These are phyloP conservation scores for Agonopterix alstromeriana DNA, from an alignment of 2,888 invertebrate species.

Conservation along the genomic window DNA sequence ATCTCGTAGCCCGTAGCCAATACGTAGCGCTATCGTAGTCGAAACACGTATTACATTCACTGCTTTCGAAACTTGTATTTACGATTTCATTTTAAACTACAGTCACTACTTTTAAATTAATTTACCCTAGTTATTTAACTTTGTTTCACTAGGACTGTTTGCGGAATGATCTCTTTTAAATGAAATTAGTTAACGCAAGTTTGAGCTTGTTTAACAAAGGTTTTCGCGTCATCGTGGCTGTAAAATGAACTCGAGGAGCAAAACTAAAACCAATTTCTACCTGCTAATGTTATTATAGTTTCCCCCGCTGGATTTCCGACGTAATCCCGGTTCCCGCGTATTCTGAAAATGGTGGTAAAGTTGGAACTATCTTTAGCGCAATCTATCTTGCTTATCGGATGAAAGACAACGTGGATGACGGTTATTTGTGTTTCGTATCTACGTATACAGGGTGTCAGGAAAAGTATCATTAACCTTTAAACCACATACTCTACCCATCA, in stretches of 20 bases:
- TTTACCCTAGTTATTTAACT: neutral
- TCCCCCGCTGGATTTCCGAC: too few species aligned
- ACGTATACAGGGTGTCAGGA: too few species aligned
- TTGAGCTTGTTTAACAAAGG: too few species aligned
- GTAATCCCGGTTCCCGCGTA: too few species aligned
- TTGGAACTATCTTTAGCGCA: slow-evolving; percentile 1
- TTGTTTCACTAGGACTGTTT: slow-evolving; percentile 1
- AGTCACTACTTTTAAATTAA: slow-evolving; percentile 1
- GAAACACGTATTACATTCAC: slow-evolving; percentile 16
- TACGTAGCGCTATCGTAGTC: slow-evolving; percentile 10
- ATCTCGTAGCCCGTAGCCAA: slow-evolving; percentile 5
- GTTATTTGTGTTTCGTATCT: neutral
- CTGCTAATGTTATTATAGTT: too few species aligned
- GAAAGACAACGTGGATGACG: slow-evolving; percentile 2
- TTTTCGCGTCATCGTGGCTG: too few species aligned
- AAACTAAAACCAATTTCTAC: too few species aligned
- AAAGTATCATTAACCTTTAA: too few species aligned
- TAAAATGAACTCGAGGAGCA: too few species aligned
- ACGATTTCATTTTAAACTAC: slow-evolving; percentile 3
- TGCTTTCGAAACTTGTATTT: slow-evolving; percentile 12
- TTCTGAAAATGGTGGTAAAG: too few species aligned
- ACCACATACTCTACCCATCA: too few species aligned
- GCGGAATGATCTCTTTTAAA: neutral
- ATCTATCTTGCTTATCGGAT: slow-evolving; percentile 15
- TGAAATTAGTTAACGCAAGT: too few species aligned